These are phyloP conservation scores for Tricholaema leucomelas DNA, from an alignment of 2,113 vertebrate species.

Conservation along the genomic window DNA sequence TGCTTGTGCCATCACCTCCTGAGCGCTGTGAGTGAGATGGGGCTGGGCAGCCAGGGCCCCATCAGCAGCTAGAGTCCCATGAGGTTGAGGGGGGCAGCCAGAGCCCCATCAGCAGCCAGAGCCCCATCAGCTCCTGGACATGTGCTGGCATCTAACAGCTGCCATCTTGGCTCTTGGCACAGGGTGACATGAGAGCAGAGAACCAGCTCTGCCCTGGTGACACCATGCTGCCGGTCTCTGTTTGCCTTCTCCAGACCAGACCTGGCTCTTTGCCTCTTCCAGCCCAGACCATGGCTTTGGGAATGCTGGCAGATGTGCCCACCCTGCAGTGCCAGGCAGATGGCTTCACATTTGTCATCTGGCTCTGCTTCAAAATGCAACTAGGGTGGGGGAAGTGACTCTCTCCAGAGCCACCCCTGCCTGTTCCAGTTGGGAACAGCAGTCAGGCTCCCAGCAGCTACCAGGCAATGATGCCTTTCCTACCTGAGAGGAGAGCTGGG, in stretches of 20 bases:
- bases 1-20: neutral
- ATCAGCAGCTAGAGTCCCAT: too few species aligned
- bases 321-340: neutral
- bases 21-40: neutral
- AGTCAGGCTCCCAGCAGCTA: too few species aligned
- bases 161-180: rapidly evolving
- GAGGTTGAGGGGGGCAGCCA: too few species aligned
- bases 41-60: too few species aligned
- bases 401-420: neutral
- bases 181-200: neutral
- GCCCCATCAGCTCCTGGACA: neutral
- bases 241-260: rapidly evolving
- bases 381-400: neutral
- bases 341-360: neutral
- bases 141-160: rapidly evolving
- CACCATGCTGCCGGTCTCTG: rapidly evolving
- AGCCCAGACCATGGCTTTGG: rapidly evolving
- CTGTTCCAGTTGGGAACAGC: neutral
- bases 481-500: too few species aligned
- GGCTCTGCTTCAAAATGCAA: neutral
- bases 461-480: neutral
- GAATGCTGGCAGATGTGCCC: neutral
- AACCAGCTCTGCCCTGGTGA: neutral
- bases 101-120: too few species aligned
- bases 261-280: neutral